Evolutionary conservation across 2,888 invertebrate species (phyloP), one percentile per base, ranked within the genome.

Genomic region (Colostygia pectinataria): DNA sequence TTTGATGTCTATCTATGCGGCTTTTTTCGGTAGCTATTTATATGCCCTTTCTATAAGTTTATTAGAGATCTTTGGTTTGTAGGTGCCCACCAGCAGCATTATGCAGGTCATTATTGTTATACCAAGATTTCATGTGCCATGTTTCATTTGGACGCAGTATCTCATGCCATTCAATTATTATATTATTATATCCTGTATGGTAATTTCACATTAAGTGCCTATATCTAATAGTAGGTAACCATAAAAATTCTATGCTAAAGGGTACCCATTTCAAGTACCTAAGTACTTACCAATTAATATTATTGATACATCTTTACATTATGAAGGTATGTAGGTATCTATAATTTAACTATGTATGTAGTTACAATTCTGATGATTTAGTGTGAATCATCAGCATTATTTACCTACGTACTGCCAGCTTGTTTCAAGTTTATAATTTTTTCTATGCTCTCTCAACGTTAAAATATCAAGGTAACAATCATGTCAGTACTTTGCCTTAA

Each of bases 111-210:
- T 33, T 34, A 27, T 52, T 58, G 60, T 44, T 58, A 61, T 58
- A 56, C 55, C 58, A 53, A 58, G 53, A 32, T 49, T 57, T 39
- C 50, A 31, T 27, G 42, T 54, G 29, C 48, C 55, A 13, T 58
- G 47, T 56, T 55, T 48, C 56, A 53, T 58, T 58, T 60, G 58
- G 58, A 56, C 54, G 34, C 60, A 49, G 51, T 61, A 61, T 58
- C 55, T 61, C 42, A 40, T 56, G 56, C 61, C 44, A 53, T 60
- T 81, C 66, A 77, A 85, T 65, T 77, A 71, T 73, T 72, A 78
- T 73, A 52, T 81, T 62, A 71, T 80, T 73, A 59, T 70, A 67
- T 66, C 71, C 66, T 72, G 78, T 44, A 44, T 83, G 84, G 81
- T 85, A 85, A 81, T 68, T 61, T 64, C 23, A 34, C 15, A n/a